Base-by-base conservation (phyloP, 2,797 vertebrate genomes). In the Halcyon badia region DNA sequence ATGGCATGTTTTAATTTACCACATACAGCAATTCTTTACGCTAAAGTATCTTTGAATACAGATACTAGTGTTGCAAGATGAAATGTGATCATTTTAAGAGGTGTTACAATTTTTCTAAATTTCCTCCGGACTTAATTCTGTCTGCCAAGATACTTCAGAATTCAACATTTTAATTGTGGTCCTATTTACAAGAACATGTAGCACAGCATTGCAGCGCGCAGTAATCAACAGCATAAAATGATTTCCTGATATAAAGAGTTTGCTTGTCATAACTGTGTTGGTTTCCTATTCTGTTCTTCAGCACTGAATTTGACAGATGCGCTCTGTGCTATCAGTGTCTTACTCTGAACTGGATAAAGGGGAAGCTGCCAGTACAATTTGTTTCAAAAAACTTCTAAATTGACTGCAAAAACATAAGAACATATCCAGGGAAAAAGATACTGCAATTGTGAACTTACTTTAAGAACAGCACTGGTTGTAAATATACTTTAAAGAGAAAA, bases 81-180 rank as follows among this genome's bases (percentile, higher is more conserved):
- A 91, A 46, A 79, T 35, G 2, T 26, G 12, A 35, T 90, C 13
- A 64, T 69, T 57, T 65, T 60, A 71, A 39, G 33, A 54, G 30
- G 10, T 49, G 26, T 22, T 94, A 80, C 4, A 46, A 77, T 81
- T 87, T 82, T 22, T 73, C 14, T 37, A 22, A 5, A 58, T 87
- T 93, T 66, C 80, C 86, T 84, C 5, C 31, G 48, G 10, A n/a
- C 30, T 81, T 90, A 78, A 72, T 90, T 96, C 82, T 87, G 14
- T 51, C 66, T 90, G 31, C 41, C 71, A 68, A 70, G 9, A 19
- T 37, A 54, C 44, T 88, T 93, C 71, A 70, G 24, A 44, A 94
- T 68, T 88, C 54, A 58, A 3, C 7, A 25, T 78, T 81, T 87
- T 95, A 83, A 78, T 76, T 84, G 58, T 15, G 5, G 17, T 62